Percentiles rank a stretch among this genome's conserved stretches.
Evolutionary conservation across 1,140 invertebrate species (phyloP).

Genomic region (Samia ricini): DNA sequence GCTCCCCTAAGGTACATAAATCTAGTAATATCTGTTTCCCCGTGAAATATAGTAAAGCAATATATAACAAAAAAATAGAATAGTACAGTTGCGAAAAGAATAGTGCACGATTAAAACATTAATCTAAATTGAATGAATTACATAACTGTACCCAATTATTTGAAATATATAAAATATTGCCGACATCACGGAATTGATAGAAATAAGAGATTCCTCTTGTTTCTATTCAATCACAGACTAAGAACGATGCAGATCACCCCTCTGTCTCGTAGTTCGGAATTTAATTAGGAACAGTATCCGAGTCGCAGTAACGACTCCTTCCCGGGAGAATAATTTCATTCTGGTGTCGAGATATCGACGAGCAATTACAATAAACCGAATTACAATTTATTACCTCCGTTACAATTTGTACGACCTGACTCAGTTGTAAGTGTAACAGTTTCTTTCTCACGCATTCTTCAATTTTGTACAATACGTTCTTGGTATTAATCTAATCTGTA

Average conservation of each 20-base stretch:
- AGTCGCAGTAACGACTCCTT: constrained; percentile 11
- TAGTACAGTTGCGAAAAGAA: too few relatives aligned
- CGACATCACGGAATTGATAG: background rate
- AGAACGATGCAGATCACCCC: constrained; percentile 44
- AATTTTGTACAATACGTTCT: background rate
- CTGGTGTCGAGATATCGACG: background rate
- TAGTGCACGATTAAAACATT: background rate
- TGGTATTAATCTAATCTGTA: background rate
- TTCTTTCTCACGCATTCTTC: background rate
- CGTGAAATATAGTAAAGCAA: background rate
- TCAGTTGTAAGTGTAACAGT: background rate
- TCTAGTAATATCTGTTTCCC: too few relatives aligned
- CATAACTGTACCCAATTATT: background rate
- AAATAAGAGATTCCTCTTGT: background rate
- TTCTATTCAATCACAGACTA: constrained; percentile 11
- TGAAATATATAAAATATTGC: background rate
- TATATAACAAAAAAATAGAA: background rate
- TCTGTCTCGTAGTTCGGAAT: constrained; percentile 39
- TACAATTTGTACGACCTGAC: background rate
- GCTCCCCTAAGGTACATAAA: too few relatives aligned
- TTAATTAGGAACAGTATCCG: constrained; percentile 55
- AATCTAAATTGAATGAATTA: background rate
- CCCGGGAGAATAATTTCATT: constrained; percentile 33
- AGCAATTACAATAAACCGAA: background rate
- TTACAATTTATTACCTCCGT: background rate